Evolutionary conservation across 1,140 invertebrate species (phyloP), one percentile per base, ranked within the genome.

Genomic region (Scaptodrosophila lebanonensis): DNA sequence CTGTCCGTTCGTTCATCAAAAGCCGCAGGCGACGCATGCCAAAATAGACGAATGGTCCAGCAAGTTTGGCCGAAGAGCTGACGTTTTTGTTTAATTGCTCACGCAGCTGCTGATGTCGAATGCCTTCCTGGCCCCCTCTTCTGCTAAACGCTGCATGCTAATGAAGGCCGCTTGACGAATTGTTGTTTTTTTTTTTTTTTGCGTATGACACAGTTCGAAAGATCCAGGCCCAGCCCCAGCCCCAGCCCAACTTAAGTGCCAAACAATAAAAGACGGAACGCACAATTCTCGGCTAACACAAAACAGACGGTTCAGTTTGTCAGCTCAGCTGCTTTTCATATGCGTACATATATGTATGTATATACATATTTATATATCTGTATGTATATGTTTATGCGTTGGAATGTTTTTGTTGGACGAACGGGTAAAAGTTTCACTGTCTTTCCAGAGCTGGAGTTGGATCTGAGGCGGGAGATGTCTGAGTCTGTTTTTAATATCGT

Each of bases 181-280:
- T n/a, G n/a, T n/a, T n/a, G n/a, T n/a, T n/a, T n/a, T n/a, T n/a
- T n/a, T n/a, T n/a, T n/a, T n/a, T n/a, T 70, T 69, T 72, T 67
- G 33, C 59, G 25, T 66, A 53, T 44, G 61, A 51, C 47, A 66
- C 57, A 66, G 35, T 43, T 58, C 25, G 25, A 51, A 48, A 44
- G 45, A 18, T 17, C 12, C 33, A 51, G 49, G 7, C 22, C 30
- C 13, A 42, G 40, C 42, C 12, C 30, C 40, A 47, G 16, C 7
- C n/a, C 22, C 12, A 32, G 29, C 22, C 20, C 48, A 18, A 45
- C 30, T 9, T 9, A 20, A 15, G 25, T 32, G 9, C 36, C 61
- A 84, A 71, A 79, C 61, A 83, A 63, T 66, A 56, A n/a, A n/a
- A n/a, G n/a, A n/a, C n/a, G 49, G 52, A 50, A 50, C 25, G 59